Conservation (phyloP, 2,888 invertebrate genomes). For the Nowickia ferox region DNA sequence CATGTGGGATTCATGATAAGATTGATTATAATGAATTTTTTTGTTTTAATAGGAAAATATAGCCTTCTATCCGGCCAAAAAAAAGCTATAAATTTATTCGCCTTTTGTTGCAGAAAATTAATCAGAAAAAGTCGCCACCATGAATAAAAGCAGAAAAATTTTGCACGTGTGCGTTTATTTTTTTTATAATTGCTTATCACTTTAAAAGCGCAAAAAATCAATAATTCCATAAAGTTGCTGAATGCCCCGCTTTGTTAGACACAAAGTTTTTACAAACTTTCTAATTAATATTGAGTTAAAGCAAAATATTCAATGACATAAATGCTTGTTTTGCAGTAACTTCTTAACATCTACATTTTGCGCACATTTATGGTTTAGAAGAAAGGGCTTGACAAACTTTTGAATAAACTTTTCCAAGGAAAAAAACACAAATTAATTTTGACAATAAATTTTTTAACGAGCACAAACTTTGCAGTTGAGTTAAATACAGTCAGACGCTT, state of each 20-base stretch:
- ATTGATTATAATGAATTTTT: no score
- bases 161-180: no score
- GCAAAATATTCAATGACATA: constrained; percentile 12
- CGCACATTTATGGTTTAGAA: background rate
- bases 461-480: constrained; percentile 27
- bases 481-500: constrained; percentile 2
- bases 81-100: no score
- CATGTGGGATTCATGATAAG: no score
- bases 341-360: constrained; percentile 8
- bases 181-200: no score
- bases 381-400: constrained; percentile 25
- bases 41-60: no score
- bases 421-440: constrained; percentile 26
- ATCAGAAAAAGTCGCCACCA: no score
- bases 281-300: constrained; percentile 36
- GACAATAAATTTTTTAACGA: constrained; percentile 47
- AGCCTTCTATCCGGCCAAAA: no score
- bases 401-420: constrained; percentile 10
- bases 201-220: background rate
- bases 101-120: no score
- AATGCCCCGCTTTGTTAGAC: background rate
- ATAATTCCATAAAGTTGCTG: background rate
- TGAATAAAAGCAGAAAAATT: no score
- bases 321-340: constrained; percentile 7
- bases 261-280: constrained; percentile 28